Base-by-base conservation (phyloP, 2,797 vertebrate species). In the Hippocampus kuda region DNA sequence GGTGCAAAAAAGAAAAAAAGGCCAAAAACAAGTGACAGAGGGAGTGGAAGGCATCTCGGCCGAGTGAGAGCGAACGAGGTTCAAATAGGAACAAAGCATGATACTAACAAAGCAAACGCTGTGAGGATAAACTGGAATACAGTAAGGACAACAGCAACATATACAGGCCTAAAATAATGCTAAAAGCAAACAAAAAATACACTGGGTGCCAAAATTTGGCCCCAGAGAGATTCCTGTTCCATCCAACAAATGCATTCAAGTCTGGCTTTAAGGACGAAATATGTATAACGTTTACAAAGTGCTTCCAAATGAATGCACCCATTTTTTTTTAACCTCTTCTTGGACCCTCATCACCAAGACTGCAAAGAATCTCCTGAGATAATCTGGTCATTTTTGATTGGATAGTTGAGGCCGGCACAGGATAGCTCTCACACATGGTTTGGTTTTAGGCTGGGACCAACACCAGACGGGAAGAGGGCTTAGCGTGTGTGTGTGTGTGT, bases 391-490 rank as follows among this genome's bases (percentile, higher is more conserved):
- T 44, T 44, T 62, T 64, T 24, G 22, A 64, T 46, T 64, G 62
- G 67, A n/a, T 71, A 75, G 79, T 77, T 78, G 63, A 74, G 72
- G 51, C 67, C 75, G 74, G 75, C 74, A 53, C 62, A 77, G 75
- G 77, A 81, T 74, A 70, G 75, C 74, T 83, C 67, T 65, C 78
- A 87, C 85, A 85, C 81, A 83, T 86, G 83, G 80, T 84, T 86
- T 88, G 76, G 75, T 81, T 85, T 87, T 85, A 81, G 72, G 53
- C 51, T 83, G 78, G 79, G 85, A 82, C 77, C 70, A 81, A 66
- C 79, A 84, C 67, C 79, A 85, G 80, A 83, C 76, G 70, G 78
- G 80, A 79, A 70, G 76, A 38, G 66, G 38, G 41, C 41, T 64
- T 64, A 24, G 12, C 26, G 62, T 44, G 60, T n/a, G 59, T 9